Conservation (phyloP, 2,113 vertebrate genomes). For the Hippocampus barbouri region DNA sequence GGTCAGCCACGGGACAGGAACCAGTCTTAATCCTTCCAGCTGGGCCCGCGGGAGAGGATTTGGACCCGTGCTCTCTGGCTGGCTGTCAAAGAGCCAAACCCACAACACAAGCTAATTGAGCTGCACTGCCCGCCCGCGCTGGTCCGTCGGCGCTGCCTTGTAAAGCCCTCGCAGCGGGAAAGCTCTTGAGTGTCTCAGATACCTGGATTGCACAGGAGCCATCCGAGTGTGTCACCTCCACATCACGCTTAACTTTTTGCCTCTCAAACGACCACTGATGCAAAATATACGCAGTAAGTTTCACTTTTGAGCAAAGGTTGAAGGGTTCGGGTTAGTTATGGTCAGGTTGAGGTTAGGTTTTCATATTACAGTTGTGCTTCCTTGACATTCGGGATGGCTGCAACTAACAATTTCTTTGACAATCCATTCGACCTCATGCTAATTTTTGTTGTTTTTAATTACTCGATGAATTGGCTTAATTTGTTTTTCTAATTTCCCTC, state of each 20-base stretch:
- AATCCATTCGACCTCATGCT: too few species aligned
- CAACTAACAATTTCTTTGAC: too few species aligned
- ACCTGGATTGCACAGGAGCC: constrained; percentile 17
- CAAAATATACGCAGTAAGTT: too few species aligned
- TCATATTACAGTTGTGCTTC: too few species aligned
- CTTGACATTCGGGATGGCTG: too few species aligned
- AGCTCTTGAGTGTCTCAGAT: constrained; percentile 40
- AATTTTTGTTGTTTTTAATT: too few species aligned
- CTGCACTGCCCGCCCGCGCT: constrained; percentile 23
- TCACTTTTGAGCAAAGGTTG: too few species aligned
- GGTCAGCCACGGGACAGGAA: constrained; percentile 74
- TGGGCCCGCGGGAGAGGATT: constrained; percentile 60
- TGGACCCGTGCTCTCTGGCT: constrained; percentile 44
- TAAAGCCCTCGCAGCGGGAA: constrained; percentile 38
- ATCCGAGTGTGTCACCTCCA: neutral
- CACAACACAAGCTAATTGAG: constrained; percentile 65
- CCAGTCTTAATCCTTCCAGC: constrained; percentile 69
- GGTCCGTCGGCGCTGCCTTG: constrained; percentile 47
- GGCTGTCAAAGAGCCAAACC: constrained; percentile 21
- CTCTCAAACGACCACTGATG: neutral
- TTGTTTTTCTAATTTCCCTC: too few species aligned
- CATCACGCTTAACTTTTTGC: neutral
- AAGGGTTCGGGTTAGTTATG: too few species aligned
- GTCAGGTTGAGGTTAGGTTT: too few species aligned
- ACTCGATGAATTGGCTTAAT: too few species aligned